Conservation (phyloP, 2,888 invertebrate genomes). For the Eumacrocentrus americanus region DNA sequence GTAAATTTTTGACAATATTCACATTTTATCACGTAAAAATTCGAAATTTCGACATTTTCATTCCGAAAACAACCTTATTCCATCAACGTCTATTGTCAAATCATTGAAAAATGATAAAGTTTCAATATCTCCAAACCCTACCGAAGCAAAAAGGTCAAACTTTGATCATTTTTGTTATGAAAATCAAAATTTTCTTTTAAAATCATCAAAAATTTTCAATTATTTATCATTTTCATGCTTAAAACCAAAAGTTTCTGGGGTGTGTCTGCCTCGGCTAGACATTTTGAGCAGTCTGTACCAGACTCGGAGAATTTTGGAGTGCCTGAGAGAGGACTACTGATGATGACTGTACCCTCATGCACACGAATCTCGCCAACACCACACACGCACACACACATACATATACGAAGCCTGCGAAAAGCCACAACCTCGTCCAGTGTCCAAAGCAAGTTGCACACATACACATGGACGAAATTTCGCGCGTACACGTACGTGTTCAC, state of each 20-base stretch:
- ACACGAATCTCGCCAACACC: constrained; percentile 31
- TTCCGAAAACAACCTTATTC: too few relatives aligned
- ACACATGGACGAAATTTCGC: constrained; percentile 49
- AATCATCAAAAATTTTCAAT: too few relatives aligned
- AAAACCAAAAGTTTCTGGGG: not conserved
- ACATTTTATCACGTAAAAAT: too few relatives aligned
- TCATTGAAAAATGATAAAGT: too few relatives aligned
- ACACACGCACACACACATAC: constrained; percentile 21
- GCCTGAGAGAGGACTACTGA: constrained; percentile 48
- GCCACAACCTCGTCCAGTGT: constrained; percentile 25
- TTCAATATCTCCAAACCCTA: too few relatives aligned
- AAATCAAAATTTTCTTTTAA: too few relatives aligned
- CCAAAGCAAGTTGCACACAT: constrained; percentile 29
- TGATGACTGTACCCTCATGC: constrained; percentile 57
- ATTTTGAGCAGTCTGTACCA: constrained; percentile 31
- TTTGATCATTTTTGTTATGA: too few relatives aligned
- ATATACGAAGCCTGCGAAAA: constrained; percentile 1
- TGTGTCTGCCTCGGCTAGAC: constrained; percentile 11
- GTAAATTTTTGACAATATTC: too few relatives aligned
- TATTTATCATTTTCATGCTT: too few relatives aligned
- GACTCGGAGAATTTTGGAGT: constrained; percentile 23
- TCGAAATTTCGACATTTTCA: too few relatives aligned
- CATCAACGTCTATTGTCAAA: too few relatives aligned
- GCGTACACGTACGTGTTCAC: constrained; percentile 45
- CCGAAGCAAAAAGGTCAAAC: too few relatives aligned